Evolutionary conservation across 2,888 invertebrate species (phyloP).

Genomic region (Pilophorus perplexus): DNA sequence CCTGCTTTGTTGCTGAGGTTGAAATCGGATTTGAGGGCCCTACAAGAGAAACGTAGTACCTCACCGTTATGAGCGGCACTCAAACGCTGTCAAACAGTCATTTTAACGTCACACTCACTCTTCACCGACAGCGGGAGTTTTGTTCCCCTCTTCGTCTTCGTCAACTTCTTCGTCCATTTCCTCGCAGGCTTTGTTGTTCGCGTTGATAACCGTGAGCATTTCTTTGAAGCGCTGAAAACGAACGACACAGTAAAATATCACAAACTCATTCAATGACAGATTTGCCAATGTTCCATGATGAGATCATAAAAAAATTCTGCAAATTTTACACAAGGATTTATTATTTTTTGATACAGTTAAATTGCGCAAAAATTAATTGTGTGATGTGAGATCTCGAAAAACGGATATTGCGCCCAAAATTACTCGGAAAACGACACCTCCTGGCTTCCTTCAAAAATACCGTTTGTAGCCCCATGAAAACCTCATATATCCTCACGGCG

Average conservation of each 20-base stretch:
- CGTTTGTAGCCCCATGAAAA: too few relatives aligned
- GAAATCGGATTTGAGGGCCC: conserved; percentile 19
- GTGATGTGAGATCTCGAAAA: too few relatives aligned
- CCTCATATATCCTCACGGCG: too few relatives aligned
- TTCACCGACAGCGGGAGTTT: neutral
- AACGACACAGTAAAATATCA: neutral
- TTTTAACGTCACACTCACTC: too few relatives aligned
- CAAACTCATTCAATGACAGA: neutral
- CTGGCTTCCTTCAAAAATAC: too few relatives aligned
- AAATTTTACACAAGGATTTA: too few relatives aligned
- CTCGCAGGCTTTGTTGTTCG: conserved; percentile 31
- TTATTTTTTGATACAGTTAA: too few relatives aligned
- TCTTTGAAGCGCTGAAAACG: conserved; percentile 42
- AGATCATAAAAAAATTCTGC: too few relatives aligned
- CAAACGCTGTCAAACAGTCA: neutral
- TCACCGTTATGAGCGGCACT: neutral
- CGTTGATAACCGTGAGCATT: conserved; percentile 34
- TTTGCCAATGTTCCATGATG: conserved; percentile 24
- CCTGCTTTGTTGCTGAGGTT: conserved; percentile 43
- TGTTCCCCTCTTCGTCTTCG: conserved; percentile 39
- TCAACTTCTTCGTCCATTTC: conserved; percentile 41
- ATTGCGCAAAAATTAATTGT: too few relatives aligned
- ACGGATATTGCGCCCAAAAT: too few relatives aligned
- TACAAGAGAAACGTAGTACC: neutral
- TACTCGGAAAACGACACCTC: too few relatives aligned